Conservation (phyloP, 37 sponge, comb jelly and placozoan genomes). For the Amphimedon queenslandica region DNA sequence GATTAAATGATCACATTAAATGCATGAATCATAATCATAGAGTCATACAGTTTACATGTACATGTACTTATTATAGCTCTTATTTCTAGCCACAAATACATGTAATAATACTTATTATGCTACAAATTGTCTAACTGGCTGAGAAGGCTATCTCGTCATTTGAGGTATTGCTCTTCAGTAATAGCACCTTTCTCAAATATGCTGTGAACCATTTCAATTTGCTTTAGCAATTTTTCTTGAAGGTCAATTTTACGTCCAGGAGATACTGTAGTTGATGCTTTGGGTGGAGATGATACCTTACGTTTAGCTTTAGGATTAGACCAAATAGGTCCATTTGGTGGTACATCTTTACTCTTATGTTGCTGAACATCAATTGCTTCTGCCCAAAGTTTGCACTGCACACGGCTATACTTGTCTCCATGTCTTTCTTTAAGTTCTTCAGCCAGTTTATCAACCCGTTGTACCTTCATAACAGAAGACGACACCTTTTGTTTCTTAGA, state of each 20-base stretch:
- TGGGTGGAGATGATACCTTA: not conserved
- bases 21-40: not conserved
- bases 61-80: too few relatives aligned
- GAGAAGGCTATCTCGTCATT: conserved; percentile 17
- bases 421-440: conserved; percentile 22
- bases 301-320: not conserved
- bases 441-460: conserved; percentile 19
- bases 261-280: conserved; percentile 20
- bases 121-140: conserved; percentile 4
- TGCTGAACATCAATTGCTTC: conserved; percentile 16
- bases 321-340: conserved; percentile 17
- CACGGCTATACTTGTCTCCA: conserved; percentile 12
- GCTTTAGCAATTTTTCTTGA: conserved; percentile 18
- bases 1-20: not conserved
- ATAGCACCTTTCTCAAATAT: conserved; percentile 26
- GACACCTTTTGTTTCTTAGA: not conserved
- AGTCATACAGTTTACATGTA: too few relatives aligned
- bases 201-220: conserved; percentile 12
- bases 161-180: conserved; percentile 8
- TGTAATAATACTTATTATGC: not conserved
- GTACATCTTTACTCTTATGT: conserved; percentile 23
- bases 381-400: conserved; percentile 39
- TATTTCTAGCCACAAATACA: too few relatives aligned
- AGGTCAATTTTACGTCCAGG: conserved; percentile 30
- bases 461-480: not conserved